Conservation (phyloP, 1,140 invertebrate species). For the Lanistes nyassanus region DNA sequence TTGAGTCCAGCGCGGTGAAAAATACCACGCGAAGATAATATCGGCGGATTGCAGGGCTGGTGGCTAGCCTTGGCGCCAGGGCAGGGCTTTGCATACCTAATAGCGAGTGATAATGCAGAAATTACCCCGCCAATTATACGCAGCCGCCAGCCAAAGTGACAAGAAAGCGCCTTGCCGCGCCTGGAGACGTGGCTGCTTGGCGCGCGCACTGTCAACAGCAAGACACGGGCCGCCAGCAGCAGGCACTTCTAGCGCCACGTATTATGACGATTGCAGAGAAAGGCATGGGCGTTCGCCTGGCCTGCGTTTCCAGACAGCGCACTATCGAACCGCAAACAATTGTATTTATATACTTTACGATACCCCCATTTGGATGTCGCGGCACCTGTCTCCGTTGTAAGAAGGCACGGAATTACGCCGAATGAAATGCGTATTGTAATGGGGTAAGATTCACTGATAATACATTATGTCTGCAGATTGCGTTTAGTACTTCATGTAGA, state of each 20-base stretch:
- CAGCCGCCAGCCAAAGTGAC: conserved; percentile 17
- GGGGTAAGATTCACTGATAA: no score
- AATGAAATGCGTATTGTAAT: no score
- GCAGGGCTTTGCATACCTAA: conserved; percentile 22
- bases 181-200: background rate
- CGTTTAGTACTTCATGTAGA: no score
- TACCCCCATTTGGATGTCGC: no score
- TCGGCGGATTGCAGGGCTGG: conserved; percentile 30
- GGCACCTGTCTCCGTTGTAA: no score
- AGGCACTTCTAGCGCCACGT: no score
- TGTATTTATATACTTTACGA: no score
- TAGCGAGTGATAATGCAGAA: conserved; percentile 19
- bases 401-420: no score
- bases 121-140: conserved; percentile 27
- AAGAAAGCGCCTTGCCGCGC: background rate
- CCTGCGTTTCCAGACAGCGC: no score
- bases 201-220: conserved; percentile 23
- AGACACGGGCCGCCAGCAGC: background rate
- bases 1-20: conserved; percentile 28
- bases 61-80: conserved; percentile 26
- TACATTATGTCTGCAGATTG: no score
- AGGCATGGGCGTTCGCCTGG: no score
- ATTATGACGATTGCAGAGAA: background rate
- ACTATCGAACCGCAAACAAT: no score
- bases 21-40: conserved; percentile 34